phyloP scores from a whole-genome alignment of 2,113 vertebrate species.

The Onychorhynchus coronatus region DNA sequence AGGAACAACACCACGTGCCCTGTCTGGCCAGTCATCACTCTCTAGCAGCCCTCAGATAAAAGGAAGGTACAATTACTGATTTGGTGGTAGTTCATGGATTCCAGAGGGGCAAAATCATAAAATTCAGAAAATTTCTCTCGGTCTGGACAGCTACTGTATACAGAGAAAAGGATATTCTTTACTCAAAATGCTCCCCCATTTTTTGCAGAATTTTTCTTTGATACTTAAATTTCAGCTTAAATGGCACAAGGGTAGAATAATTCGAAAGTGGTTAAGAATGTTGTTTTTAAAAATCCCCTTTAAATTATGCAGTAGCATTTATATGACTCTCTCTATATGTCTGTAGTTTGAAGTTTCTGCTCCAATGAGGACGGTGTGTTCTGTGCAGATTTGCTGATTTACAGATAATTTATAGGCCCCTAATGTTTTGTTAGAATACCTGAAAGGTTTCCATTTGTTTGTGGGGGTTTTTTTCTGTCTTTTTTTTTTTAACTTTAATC shows the following conservation, averaged over 20 bases:
- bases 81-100: background rate
- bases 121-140: background rate
- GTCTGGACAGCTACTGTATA: background rate
- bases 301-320: background rate
- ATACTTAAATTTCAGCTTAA: background rate
- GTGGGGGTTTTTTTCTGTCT: fast-evolving
- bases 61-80: background rate
- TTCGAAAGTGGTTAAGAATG: background rate
- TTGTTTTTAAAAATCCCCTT: background rate
- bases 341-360: background rate
- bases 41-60: background rate
- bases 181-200: fast-evolving
- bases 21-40: background rate
- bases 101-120: background rate
- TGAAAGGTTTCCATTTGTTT: background rate
- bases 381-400: background rate
- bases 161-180: background rate
- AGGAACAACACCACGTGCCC: background rate
- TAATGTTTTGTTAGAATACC: background rate
- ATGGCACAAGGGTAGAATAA: background rate
- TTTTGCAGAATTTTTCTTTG: background rate
- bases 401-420: background rate
- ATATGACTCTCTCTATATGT: background rate
- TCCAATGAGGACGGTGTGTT: background rate
- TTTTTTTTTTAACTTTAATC: background rate